phyloP scores from a whole-genome alignment of 2,888 invertebrate genomes.

The Polyommatus icarus region DNA sequence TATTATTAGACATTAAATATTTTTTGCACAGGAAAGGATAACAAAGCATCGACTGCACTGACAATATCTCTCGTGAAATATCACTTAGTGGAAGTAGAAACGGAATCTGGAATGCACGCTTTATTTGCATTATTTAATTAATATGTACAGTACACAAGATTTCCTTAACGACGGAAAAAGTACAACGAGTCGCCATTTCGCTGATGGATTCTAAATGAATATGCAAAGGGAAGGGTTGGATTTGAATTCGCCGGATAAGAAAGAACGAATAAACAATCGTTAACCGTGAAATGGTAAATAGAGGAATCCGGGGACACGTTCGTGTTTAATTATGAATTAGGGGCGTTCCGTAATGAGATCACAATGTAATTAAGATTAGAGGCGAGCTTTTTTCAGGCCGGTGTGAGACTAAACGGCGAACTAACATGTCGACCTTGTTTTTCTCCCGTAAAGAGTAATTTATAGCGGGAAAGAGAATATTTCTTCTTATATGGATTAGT shows the following conservation, averaged over 20 bases:
- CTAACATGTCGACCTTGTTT: slow-evolving; percentile 49
- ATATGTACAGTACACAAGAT: slow-evolving; percentile 61
- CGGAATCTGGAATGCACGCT: slow-evolving; percentile 11
- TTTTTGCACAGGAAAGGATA: not conserved
- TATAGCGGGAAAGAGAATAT: slow-evolving; percentile 31
- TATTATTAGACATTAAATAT: not conserved
- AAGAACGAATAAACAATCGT: slow-evolving; percentile 65
- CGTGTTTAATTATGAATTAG: slow-evolving; percentile 80
- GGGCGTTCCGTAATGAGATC: slow-evolving; percentile 76
- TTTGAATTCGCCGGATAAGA: slow-evolving; percentile 64
- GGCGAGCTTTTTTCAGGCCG: slow-evolving; percentile 67
- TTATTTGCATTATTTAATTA: slow-evolving; percentile 38
- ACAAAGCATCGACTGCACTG: not conserved
- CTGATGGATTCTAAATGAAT: slow-evolving; percentile 76
- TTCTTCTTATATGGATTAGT: slow-evolving; percentile 24
- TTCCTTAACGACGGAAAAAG: slow-evolving; percentile 59
- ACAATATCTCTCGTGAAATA: slow-evolving; percentile 3
- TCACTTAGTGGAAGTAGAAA: not conserved
- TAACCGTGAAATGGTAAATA: slow-evolving; percentile 75
- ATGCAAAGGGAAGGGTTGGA: slow-evolving; percentile 71
- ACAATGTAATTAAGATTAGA: slow-evolving; percentile 79
- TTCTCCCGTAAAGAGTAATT: slow-evolving; percentile 41
- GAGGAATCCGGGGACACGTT: slow-evolving; percentile 71
- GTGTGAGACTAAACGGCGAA: slow-evolving; percentile 67
- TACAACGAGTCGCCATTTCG: slow-evolving; percentile 67